Percentiles rank a stretch among this genome's conserved stretches.
These are phyloP conservation scores for Polypterus senegalus DNA, from an alignment of 2,113 vertebrate species.

Conservation along the genomic window DNA sequence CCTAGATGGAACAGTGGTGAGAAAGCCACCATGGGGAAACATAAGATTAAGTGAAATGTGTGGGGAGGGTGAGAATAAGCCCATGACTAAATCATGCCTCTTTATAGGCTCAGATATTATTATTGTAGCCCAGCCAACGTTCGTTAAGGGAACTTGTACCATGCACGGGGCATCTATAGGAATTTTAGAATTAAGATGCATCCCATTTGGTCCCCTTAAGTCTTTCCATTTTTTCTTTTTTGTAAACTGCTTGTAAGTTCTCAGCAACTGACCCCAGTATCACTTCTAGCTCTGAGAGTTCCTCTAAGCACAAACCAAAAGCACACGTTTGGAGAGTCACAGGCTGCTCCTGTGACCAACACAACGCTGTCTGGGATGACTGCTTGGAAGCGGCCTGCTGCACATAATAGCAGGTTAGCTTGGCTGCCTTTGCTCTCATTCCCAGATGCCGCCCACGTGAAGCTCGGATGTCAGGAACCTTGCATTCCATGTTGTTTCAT, in stretches of 20 bases:
- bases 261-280: constrained; percentile 12
- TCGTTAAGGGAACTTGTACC: no score
- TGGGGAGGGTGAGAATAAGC: no score
- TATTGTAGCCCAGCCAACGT: no score
- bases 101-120: no score
- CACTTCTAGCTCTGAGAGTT: constrained; percentile 22
- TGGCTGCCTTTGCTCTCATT: background rate
- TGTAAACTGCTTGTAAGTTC: constrained; percentile 17
- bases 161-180: no score
- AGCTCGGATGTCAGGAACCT: constrained; percentile 1
- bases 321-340: constrained; percentile 2
- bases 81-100: no score
- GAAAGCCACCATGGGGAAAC: no score
- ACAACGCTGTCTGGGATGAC: background rate
- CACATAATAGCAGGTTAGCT: constrained; percentile 2
- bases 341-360: background rate
- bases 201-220: no score
- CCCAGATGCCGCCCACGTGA: constrained; percentile 3
- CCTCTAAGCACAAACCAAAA: constrained; percentile 18
- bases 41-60: no score
- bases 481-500: constrained; percentile 5
- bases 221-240: no score
- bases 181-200: no score
- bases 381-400: constrained; percentile 4
- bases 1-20: no score